A percentile compares a stretch with the other conserved stretches of the same genome.
phyloP scores from a whole-genome alignment of 2,797 vertebrate genomes.

The Adrianichthys oophorus region DNA sequence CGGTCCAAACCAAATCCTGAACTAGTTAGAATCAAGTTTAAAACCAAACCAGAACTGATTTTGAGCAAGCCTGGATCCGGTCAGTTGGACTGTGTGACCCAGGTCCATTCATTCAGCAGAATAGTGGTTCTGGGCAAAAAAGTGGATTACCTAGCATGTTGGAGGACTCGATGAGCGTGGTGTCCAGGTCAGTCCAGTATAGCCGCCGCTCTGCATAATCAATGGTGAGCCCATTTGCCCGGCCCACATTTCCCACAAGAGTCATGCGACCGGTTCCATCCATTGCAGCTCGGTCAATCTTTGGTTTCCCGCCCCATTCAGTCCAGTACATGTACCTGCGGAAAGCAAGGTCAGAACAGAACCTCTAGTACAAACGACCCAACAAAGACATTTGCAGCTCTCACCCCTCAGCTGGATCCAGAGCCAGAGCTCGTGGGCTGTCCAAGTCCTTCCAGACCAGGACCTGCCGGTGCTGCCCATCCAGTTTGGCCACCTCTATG shows the following conservation, averaged over 20 bases:
- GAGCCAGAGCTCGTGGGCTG: slow-evolving; percentile 90
- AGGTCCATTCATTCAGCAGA: too few relatives aligned
- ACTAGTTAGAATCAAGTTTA: background rate
- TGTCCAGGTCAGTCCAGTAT: slow-evolving; percentile 98
- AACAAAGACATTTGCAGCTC: background rate
- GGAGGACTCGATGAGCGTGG: slow-evolving; percentile 95
- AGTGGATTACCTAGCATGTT: slow-evolving; percentile 91
- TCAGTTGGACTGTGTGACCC: too few relatives aligned
- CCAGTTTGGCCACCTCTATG: slow-evolving; percentile 95
- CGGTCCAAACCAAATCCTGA: background rate
- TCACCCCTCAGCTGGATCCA: slow-evolving; percentile 96
- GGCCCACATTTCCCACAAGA: slow-evolving; percentile 91
- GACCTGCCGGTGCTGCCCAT: slow-evolving; percentile 94
- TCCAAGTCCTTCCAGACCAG: slow-evolving; percentile 98
- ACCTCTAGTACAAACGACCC: background rate
- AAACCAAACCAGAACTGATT: background rate
- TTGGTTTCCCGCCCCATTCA: slow-evolving; percentile 96
- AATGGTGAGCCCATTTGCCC: slow-evolving; percentile 95
- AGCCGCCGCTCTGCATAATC: slow-evolving; percentile 94
- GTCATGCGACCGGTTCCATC: slow-evolving; percentile 92
- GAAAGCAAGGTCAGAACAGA: slow-evolving; percentile 5
- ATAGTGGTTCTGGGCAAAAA: background rate
- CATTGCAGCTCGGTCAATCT: slow-evolving; percentile 96
- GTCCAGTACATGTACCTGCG: slow-evolving; percentile 99
- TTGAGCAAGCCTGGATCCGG: background rate